Percentiles rank a stretch among this genome's conserved stretches.
Evolutionary conservation across 2,888 invertebrate genomes (phyloP).

Genomic region (Conomelus anceps): DNA sequence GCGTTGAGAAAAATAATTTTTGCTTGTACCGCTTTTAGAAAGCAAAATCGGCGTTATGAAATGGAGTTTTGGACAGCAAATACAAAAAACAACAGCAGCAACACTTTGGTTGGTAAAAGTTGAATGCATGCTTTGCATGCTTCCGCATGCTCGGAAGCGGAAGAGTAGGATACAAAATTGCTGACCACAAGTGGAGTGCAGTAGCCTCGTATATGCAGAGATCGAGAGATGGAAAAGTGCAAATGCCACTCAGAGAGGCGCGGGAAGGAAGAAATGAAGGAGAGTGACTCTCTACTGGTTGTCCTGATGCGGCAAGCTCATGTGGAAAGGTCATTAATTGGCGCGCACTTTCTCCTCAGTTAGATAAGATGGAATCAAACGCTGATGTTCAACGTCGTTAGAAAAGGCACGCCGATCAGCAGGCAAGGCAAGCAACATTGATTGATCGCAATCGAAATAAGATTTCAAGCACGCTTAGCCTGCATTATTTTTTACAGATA

Average conservation of each 20-base stretch:
- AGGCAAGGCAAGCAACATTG: not conserved
- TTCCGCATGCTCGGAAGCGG: not conserved
- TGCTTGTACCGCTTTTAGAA: not conserved
- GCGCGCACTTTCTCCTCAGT: not conserved
- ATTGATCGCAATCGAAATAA: no score
- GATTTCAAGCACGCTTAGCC: no score
- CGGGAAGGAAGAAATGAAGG: no score
- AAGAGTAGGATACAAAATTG: not conserved
- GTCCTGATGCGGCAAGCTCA: not conserved
- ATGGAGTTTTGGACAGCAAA: not conserved
- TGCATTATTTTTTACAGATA: no score
- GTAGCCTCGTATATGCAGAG: no score
- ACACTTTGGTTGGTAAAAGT: not conserved
- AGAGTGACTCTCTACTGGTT: not conserved
- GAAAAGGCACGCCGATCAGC: not conserved
- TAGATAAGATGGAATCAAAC: not conserved
- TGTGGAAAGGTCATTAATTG: not conserved
- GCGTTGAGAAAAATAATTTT: not conserved
- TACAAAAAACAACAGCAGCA: not conserved
- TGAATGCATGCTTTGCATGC: not conserved
- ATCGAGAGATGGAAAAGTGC: no score
- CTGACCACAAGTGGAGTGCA: not conserved
- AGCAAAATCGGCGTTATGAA: not conserved
- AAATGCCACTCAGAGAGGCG: no score
- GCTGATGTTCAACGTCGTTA: not conserved